Conservation (phyloP, 2,888 invertebrate genomes). For the Zhuqinia jingwanae region DNA sequence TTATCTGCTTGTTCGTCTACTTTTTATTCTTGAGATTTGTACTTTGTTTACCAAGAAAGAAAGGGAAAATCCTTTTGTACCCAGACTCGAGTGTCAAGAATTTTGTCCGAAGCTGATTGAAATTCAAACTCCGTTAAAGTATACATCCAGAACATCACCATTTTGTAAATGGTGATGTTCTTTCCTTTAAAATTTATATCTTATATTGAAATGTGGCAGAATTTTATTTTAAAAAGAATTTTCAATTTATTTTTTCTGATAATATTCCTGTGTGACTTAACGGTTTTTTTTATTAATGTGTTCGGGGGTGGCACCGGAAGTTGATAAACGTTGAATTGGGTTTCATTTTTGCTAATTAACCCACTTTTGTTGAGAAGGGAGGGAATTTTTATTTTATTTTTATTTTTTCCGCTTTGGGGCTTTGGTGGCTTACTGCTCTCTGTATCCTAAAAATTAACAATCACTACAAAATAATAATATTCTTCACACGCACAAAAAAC, state of each 20-base stretch:
- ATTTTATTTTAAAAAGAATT: no score
- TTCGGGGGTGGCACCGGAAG: background rate
- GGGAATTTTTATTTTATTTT: constrained; percentile 7
- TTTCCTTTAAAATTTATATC: background rate
- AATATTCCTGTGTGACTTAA: no score
- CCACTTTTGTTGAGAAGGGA: constrained; percentile 5
- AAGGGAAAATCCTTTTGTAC: constrained; percentile 42
- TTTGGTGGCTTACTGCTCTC: constrained; percentile 75
- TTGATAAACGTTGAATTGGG: background rate
- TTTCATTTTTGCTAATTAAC: no score
- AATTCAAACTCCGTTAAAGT: background rate
- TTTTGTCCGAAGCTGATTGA: background rate
- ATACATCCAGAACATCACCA: constrained; percentile 29
- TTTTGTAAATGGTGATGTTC: background rate
- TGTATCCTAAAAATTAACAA: constrained; percentile 10
- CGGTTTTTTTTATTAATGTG: background rate
- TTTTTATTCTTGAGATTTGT: background rate
- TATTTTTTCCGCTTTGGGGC: constrained; percentile 73
- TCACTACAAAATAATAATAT: constrained; percentile 6
- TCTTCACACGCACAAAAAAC: background rate
- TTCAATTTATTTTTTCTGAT: no score
- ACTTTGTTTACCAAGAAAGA: constrained; percentile 30
- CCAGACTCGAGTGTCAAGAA: background rate
- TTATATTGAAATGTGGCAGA: no score
- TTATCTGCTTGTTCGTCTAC: constrained; percentile 9